A percentile compares a stretch with the other conserved stretches of the same genome.
Conservation (phyloP, 2,113 vertebrate species). For the Scytalopus superciliaris region DNA sequence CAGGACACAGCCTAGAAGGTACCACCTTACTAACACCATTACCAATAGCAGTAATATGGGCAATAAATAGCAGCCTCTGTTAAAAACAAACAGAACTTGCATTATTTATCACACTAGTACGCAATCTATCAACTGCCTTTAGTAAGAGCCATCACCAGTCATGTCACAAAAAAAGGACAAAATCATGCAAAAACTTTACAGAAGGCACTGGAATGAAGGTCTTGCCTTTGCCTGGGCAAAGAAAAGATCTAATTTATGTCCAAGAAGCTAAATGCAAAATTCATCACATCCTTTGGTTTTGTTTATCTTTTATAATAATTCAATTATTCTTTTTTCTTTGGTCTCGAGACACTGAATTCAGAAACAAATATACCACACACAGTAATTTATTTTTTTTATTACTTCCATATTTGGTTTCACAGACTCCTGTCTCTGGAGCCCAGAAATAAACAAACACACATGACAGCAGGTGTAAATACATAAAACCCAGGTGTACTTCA, state of each 20-base stretch:
- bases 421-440: neutral
- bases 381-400: neutral
- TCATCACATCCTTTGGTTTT: neutral
- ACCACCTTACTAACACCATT: neutral
- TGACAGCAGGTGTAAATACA: neutral
- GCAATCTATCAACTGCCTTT: neutral
- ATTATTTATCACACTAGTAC: neutral
- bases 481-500: neutral
- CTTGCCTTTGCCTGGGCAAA: neutral
- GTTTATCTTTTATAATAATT: neutral
- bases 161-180: neutral
- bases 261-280: neutral
- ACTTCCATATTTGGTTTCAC: neutral
- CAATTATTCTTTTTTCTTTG: neutral
- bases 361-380: neutral
- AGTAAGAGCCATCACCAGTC: neutral
- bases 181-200: neutral
- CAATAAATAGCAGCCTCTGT: neutral
- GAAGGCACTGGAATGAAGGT: neutral
- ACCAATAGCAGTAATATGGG: neutral
- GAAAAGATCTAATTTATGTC: neutral
- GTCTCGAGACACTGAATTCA: neutral
- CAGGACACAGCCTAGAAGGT: neutral
- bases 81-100: neutral
- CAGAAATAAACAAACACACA: neutral